Percentiles rank a stretch among this genome's conserved stretches.
Conservation (phyloP, 2,113 vertebrate genomes). For the Brachypodius melanocephalos region DNA sequence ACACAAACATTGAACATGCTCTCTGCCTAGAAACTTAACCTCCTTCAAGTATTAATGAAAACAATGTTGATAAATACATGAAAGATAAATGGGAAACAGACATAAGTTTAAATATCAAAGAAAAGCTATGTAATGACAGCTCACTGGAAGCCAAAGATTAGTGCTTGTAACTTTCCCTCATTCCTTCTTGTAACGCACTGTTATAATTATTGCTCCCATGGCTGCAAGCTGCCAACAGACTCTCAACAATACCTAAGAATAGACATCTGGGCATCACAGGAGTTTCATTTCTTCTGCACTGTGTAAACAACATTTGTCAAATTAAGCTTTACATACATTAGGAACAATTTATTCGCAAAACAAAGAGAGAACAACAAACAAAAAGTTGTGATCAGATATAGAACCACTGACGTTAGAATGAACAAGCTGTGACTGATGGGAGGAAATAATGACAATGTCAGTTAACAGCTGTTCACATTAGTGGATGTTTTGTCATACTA, state of each 20-base stretch:
- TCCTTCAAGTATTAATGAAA: background rate
- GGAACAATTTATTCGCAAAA: background rate
- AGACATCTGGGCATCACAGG: background rate
- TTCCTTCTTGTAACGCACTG: background rate
- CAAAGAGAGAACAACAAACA: background rate
- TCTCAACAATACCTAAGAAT: background rate
- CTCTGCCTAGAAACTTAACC: background rate
- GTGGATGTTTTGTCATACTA: background rate
- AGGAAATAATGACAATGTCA: background rate
- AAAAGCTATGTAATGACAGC: constrained; percentile 2
- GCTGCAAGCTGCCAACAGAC: constrained; percentile 2
- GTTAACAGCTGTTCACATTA: background rate
- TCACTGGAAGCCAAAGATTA: background rate
- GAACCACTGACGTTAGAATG: background rate
- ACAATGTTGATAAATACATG: background rate
- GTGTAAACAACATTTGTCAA: background rate
- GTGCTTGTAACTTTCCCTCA: background rate
- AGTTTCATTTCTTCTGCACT: background rate
- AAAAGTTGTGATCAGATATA: background rate
- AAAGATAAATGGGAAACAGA: constrained; percentile 11
- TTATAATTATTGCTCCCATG: background rate
- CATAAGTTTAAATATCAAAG: background rate
- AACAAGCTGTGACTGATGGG: background rate
- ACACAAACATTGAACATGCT: background rate
- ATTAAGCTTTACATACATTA: background rate